These are phyloP conservation scores for Bombus picipes DNA, from an alignment of 1,140 invertebrate species.

Conservation along the genomic window DNA sequence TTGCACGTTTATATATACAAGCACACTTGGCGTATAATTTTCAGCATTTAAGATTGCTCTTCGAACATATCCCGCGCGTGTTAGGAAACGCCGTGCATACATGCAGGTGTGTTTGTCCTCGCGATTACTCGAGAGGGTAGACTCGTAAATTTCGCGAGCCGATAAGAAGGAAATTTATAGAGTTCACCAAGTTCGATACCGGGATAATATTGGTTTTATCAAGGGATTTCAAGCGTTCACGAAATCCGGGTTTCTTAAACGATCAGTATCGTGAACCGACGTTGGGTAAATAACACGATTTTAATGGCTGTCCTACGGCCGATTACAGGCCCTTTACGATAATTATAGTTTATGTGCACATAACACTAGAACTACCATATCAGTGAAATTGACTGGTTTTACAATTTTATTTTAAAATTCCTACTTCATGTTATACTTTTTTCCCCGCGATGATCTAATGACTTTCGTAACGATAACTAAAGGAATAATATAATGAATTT, in stretches of 20 bases:
- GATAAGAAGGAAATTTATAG: slow-evolving; percentile 32
- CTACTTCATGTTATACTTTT: too few relatives aligned
- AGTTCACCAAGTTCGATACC: slow-evolving; percentile 12
- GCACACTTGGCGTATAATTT: not conserved
- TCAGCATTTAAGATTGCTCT: not conserved
- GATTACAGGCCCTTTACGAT: not conserved
- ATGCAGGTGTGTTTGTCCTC: slow-evolving; percentile 2
- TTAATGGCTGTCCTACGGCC: not conserved
- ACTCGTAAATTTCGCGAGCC: slow-evolving; percentile 13
- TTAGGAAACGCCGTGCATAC: not conserved
- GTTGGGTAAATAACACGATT: not conserved
- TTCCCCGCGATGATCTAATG: too few relatives aligned
- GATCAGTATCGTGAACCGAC: not conserved
- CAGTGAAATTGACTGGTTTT: too few relatives aligned
- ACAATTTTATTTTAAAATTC: too few relatives aligned
- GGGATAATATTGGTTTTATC: slow-evolving; percentile 39
- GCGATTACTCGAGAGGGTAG: slow-evolving; percentile 1
- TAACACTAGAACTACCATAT: too few relatives aligned
- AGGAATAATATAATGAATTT: too few relatives aligned
- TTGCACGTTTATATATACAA: not conserved
- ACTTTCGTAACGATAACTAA: too few relatives aligned
- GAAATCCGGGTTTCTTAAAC: not conserved
- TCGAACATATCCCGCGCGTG: too few relatives aligned
- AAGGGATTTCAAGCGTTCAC: slow-evolving; percentile 4
- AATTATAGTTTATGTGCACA: not conserved